phyloP scores from a whole-genome alignment of 2,113 vertebrate genomes.

The Xiphophorus hellerii region DNA sequence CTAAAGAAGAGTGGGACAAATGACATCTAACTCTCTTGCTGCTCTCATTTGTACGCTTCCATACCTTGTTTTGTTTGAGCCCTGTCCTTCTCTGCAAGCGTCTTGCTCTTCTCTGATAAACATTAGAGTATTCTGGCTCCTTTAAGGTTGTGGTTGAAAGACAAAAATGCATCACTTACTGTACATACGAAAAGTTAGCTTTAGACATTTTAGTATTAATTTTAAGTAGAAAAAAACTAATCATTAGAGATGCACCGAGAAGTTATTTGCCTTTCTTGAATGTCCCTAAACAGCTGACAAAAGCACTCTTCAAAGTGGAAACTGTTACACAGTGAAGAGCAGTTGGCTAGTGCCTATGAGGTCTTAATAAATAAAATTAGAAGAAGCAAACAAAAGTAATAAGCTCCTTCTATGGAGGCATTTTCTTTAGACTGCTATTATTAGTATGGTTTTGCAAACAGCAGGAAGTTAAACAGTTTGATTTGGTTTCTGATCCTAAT shows the following conservation, averaged over 20 bases:
- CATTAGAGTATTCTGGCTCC: conserved; percentile 87
- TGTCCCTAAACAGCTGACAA: background rate
- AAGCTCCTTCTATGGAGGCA: too few species aligned
- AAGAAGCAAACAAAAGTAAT: too few species aligned
- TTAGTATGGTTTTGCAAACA: too few species aligned
- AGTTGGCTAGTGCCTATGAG: too few species aligned
- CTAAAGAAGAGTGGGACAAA: conserved; percentile 65
- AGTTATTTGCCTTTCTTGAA: background rate
- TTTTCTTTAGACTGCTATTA: too few species aligned
- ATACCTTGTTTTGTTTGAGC: conserved; percentile 85
- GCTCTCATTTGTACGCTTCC: conserved; percentile 49
- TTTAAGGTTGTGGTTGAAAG: conserved; percentile 79
- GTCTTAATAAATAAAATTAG: too few species aligned
- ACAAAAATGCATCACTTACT: conserved; percentile 80
- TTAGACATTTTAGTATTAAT: conserved; percentile 21
- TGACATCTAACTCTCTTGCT: conserved; percentile 59
- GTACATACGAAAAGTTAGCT: conserved; percentile 27
- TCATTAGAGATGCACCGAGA: background rate
- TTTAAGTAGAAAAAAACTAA: conserved; percentile 8
- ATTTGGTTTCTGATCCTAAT: background rate
- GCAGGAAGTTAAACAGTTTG: background rate
- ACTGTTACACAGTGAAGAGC: background rate
- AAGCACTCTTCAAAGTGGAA: background rate
- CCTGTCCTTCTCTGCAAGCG: conserved; percentile 85
- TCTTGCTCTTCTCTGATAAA: conserved; percentile 85